These are phyloP conservation scores for Cuculus canorus DNA, from an alignment of 2,797 vertebrate genomes.

Conservation along the genomic window DNA sequence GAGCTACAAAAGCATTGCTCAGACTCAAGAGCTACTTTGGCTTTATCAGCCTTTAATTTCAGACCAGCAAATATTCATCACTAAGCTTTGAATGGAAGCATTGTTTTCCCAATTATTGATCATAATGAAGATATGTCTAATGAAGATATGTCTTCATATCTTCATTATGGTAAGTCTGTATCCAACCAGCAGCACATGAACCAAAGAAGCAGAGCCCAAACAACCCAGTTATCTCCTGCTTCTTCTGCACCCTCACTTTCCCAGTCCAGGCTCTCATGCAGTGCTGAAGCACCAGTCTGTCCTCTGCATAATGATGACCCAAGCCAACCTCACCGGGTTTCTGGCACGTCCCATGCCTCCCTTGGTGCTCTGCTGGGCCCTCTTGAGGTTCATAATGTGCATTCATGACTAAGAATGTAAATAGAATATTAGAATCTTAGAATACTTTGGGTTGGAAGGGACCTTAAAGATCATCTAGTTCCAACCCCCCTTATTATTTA, in stretches of 20 bases:
- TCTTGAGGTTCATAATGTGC: rapidly evolving
- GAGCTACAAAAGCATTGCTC: background rate
- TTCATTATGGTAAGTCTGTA: too few relatives aligned
- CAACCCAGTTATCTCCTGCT: rapidly evolving
- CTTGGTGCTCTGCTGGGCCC: background rate
- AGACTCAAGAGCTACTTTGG: background rate
- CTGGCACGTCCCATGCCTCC: rapidly evolving
- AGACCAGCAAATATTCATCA: background rate
- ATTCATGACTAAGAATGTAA: rapidly evolving
- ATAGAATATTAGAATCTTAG: too few relatives aligned
- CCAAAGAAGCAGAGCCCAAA: background rate
- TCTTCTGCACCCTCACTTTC: background rate
- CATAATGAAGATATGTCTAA: background rate
- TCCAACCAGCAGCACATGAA: background rate
- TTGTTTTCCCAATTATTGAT: background rate
- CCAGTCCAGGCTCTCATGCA: rapidly evolving
- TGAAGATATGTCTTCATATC: too few relatives aligned
- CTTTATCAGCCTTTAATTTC: background rate
- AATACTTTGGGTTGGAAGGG: too few relatives aligned
- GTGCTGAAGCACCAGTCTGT: rapidly evolving
- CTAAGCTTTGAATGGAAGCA: background rate
- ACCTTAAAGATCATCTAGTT: too few relatives aligned
- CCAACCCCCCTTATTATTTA: too few relatives aligned
- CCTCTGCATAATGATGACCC: rapidly evolving
- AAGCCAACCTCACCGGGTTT: rapidly evolving